Base-by-base conservation (phyloP, 92 coral and sea anemone species). In the Siderastrea siderea region DNA sequence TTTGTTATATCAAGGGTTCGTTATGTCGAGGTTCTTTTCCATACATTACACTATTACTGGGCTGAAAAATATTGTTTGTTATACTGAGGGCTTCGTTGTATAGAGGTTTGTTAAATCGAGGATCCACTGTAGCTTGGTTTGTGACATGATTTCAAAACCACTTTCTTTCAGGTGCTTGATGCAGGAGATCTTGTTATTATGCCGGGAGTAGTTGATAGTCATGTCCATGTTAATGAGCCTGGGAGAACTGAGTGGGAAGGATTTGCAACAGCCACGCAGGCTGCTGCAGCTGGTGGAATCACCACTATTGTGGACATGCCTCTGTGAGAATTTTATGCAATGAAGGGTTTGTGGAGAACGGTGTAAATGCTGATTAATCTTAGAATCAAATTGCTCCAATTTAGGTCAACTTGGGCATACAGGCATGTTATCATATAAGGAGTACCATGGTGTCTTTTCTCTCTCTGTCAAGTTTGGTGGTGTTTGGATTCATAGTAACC, bases 231-330 rank as follows among this genome's bases (percentile, higher is more conserved):
- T 11, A 94, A 94, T 57, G 93, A 94, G 15, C 97, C 97, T 14
- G 97, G 97, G 5, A 88, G 97, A 45, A 92, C 95, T 5, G 91
- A 89, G 59, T 94, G 97, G 97, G 97, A 94, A 78, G 97, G 97
- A 46, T 94, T 94, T 84, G 92, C 88, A 58, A 94, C 97, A 10
- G 97, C 97, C 10, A 92, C 97, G 1, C 97, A 94, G 67, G 95
- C 97, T 4, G 97, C 97, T 3, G 95, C 90, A 16, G 87, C 95
- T 4, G 97, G 97, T 67, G 97, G 97, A n/a, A 86, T 94, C 69
- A 94, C 97, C 5, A 94, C 97, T 13, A 90, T 94, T 79, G 95
- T 94, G 3, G 97, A 94, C 60, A 94, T 94, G 97, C 97, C 97
- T 48, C 82, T 94, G 97, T 94, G 53, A 92, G 97, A 76, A 55